Evolutionary conservation across 2,797 vertebrate species (phyloP).

Genomic region (Tarsius wallacei): DNA sequence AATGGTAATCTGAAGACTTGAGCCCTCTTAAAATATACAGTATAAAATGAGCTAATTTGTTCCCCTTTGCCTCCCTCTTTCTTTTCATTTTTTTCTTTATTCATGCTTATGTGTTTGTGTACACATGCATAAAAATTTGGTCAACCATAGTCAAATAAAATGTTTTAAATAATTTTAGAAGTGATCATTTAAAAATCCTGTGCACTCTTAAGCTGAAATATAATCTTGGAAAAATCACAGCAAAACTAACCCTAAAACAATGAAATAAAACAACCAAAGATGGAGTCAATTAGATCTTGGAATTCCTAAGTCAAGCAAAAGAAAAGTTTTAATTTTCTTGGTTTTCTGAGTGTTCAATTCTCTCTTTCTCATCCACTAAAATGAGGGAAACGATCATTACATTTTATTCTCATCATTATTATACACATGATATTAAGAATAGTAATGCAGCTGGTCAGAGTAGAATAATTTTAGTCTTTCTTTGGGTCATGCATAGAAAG

Average conservation of each 20-base stretch:
- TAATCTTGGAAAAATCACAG: conserved; percentile 75
- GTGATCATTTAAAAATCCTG: conserved; percentile 73
- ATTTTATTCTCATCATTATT: conserved; percentile 39
- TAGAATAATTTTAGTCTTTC: background rate
- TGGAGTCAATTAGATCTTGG: conserved; percentile 84
- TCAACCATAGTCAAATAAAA: conserved; percentile 58
- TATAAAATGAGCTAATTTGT: background rate
- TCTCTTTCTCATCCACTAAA: conserved; percentile 74
- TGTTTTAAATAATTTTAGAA: conserved; percentile 64
- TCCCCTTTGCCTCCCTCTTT: background rate
- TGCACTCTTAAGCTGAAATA: conserved; percentile 76
- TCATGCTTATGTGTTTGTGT: background rate
- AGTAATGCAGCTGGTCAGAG: conserved; percentile 59
- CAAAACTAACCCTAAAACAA: conserved; percentile 77
- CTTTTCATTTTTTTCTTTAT: background rate
- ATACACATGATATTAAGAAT: conserved; percentile 11
- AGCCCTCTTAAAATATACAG: background rate
- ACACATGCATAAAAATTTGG: conserved; percentile 32
- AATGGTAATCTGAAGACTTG: background rate
- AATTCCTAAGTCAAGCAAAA: conserved; percentile 86
- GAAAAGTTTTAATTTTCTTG: conserved; percentile 77
- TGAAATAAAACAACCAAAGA: conserved; percentile 85
- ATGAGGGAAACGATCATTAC: conserved; percentile 32
- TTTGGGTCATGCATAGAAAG: background rate
- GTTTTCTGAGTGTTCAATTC: conserved; percentile 83